phyloP scores from a whole-genome alignment of 2,888 invertebrate species.

The Geotrupes spiniger region DNA sequence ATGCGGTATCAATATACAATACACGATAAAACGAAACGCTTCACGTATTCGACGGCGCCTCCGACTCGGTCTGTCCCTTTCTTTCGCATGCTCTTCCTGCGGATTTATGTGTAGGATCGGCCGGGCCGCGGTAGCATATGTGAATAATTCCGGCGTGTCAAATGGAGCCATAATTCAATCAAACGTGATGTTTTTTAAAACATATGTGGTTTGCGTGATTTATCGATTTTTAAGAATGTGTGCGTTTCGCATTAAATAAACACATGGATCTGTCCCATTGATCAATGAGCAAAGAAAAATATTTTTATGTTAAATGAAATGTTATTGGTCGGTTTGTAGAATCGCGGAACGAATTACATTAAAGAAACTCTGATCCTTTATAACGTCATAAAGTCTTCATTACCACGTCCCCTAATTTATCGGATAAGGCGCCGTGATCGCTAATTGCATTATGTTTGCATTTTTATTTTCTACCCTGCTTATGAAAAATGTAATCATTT shows the following conservation, averaged over 20 bases:
- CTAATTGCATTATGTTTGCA: too few species aligned
- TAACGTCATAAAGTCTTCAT: too few species aligned
- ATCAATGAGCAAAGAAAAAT: too few species aligned
- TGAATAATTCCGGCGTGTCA: constrained; percentile 15
- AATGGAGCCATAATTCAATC: constrained; percentile 16
- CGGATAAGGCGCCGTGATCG: too few species aligned
- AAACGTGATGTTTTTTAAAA: constrained; percentile 13
- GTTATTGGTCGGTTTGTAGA: too few species aligned
- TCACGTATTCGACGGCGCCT: too few species aligned
- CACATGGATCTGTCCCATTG: neutral
- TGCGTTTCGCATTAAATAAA: constrained; percentile 1
- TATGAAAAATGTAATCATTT: too few species aligned
- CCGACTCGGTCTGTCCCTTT: neutral
- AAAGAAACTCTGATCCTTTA: too few species aligned
- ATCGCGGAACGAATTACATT: too few species aligned
- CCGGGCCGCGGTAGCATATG: constrained; percentile 11
- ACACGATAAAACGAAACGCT: constrained; percentile 8
- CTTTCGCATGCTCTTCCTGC: neutral
- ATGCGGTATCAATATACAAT: constrained; percentile 18
- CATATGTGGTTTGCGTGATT: constrained; percentile 18
- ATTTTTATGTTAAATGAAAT: too few species aligned
- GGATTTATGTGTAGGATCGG: neutral
- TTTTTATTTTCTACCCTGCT: too few species aligned
- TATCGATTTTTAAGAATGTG: constrained; percentile 18
- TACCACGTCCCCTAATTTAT: too few species aligned